Evolutionary conservation across 2,888 invertebrate genomes (phyloP).

Genomic region (Charanyca ferruginea): DNA sequence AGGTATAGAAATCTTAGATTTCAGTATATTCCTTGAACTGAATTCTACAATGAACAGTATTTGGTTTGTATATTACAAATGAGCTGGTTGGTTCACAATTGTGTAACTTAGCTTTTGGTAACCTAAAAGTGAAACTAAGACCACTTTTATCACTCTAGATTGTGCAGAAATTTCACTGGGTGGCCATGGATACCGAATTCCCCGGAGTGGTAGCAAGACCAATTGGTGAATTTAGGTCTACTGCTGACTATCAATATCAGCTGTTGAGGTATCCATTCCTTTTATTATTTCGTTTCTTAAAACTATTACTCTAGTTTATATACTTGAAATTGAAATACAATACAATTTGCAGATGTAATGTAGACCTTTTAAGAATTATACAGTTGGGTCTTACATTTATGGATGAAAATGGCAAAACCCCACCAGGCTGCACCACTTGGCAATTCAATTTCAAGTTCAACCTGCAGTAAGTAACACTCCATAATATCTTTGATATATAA

Average conservation of each 20-base stretch:
- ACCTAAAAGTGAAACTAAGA: not conserved
- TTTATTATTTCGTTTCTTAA: not conserved
- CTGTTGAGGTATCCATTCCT: conserved; percentile 92
- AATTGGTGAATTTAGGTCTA: conserved; percentile 98
- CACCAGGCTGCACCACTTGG: conserved; percentile 98
- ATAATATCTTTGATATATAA: not conserved
- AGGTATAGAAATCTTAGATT: conserved; percentile 88
- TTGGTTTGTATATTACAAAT: not conserved
- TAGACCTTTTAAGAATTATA: conserved; percentile 99
- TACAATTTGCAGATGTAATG: conserved; percentile 94
- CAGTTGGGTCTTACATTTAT: conserved; percentile 99
- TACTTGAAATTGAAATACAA: not conserved
- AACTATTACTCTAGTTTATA: not conserved
- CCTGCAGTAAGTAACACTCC: conserved; percentile 93
- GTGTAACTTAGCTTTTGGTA: not conserved
- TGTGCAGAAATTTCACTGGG: conserved; percentile 96
- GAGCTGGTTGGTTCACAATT: not conserved
- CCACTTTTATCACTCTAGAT: conserved; percentile 85
- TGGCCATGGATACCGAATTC: conserved; percentile 99
- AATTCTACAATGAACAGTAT: not conserved
- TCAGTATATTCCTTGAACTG: not conserved
- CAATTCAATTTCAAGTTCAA: conserved; percentile 99
- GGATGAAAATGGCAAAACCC: conserved; percentile 99
- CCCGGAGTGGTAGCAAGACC: conserved; percentile 99
- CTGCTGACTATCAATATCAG: conserved; percentile 98